A percentile compares a stretch with the other conserved stretches of the same genome.
Evolutionary conservation across 2,888 invertebrate species (phyloP).

Genomic region (Aspidapion aeneum): DNA sequence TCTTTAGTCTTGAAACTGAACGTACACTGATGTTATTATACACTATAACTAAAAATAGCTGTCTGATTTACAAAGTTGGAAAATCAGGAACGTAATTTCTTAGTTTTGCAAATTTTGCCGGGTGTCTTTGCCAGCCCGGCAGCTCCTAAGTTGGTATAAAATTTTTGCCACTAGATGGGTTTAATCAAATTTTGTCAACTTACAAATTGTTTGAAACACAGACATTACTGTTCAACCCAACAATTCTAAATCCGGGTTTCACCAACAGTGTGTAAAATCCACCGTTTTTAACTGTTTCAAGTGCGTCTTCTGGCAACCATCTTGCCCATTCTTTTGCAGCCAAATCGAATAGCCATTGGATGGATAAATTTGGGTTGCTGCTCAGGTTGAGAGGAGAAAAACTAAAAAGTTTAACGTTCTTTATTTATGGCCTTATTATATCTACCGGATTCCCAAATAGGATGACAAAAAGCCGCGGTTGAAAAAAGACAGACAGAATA

Average conservation of each 20-base stretch:
- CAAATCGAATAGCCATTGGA: constrained; percentile 74
- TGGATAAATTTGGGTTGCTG: constrained; percentile 45
- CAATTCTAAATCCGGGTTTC: constrained; percentile 66
- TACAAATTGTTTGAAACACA: constrained; percentile 72
- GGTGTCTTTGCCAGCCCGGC: no score
- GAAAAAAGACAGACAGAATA: no score
- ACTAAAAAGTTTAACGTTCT: constrained; percentile 19
- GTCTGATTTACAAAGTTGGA: no score
- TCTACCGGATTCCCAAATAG: no score
- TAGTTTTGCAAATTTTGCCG: no score
- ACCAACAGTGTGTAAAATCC: constrained; percentile 76
- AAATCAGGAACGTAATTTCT: no score
- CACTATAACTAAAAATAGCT: no score
- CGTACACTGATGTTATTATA: no score
- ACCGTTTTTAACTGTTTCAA: constrained; percentile 57
- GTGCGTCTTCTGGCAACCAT: constrained; percentile 65
- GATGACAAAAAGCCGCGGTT: no score
- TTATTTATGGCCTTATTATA: not conserved
- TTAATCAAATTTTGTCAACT: constrained; percentile 34
- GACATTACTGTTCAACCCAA: constrained; percentile 79
- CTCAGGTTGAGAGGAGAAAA: constrained; percentile 27
- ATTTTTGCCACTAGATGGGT: no score
- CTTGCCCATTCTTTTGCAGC: constrained; percentile 67
- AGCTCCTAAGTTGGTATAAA: no score
- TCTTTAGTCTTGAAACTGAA: no score